Percentiles rank a stretch among this genome's conserved stretches.
These are phyloP conservation scores for Mellivora capensis DNA, from an alignment of 2,113 vertebrate genomes.

Conservation along the genomic window DNA sequence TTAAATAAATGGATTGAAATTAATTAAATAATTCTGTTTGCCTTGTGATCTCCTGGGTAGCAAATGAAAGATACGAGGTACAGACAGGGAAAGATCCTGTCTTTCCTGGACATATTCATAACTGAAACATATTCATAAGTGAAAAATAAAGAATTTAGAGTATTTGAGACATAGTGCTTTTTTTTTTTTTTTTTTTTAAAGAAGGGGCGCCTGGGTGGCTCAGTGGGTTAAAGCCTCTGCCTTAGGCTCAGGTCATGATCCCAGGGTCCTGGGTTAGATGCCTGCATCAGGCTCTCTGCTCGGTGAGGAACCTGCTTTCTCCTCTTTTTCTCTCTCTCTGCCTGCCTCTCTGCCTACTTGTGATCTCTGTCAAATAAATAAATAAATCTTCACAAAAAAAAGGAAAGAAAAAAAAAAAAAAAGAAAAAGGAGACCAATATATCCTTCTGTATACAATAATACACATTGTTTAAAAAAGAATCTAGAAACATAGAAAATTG, in stretches of 20 bases:
- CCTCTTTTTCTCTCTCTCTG: no score
- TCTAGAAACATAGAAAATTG: neutral
- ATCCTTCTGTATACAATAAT: neutral
- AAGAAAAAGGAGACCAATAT: neutral
- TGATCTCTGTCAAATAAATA: no score
- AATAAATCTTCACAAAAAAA: no score
- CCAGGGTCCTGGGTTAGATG: no score
- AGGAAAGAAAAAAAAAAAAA: neutral
- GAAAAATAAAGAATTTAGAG: neutral
- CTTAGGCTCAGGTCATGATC: no score
- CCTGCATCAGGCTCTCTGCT: no score
- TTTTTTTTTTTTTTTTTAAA: neutral
- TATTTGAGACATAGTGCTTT: neutral
- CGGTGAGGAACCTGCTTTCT: no score
- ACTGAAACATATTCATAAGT: neutral
- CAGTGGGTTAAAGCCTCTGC: no score
- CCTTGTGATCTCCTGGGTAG: neutral
- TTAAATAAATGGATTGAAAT: neutral
- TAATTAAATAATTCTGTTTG: neutral
- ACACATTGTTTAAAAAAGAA: neutral
- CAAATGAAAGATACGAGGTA: constrained; percentile 22
- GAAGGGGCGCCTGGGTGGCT: no score
- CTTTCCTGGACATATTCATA: neutral
- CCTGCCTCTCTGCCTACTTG: no score
- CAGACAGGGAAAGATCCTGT: neutral